Conservation (phyloP, 2,888 invertebrate species). For the Thereva unica region DNA sequence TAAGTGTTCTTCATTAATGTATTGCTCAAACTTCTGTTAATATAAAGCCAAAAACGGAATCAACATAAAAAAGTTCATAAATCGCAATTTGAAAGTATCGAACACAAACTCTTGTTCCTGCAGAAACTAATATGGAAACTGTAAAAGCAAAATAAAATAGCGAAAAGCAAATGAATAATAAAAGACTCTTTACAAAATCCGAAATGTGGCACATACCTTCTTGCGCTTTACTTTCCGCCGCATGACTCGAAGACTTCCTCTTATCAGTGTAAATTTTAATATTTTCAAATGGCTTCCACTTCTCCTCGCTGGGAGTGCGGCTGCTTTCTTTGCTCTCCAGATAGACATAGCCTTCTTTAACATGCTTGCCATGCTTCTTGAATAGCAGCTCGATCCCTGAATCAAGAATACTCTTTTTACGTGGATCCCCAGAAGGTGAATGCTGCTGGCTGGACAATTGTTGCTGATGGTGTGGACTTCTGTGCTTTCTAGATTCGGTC, state of each 20-base stretch:
- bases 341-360: slow-evolving; percentile 40
- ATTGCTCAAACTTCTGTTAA: too few relatives aligned
- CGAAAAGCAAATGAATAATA: slow-evolving; percentile 5
- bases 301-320: slow-evolving; percentile 35
- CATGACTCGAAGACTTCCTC: slow-evolving; percentile 23
- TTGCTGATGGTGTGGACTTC: slow-evolving; percentile 17
- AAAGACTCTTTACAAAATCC: not conserved
- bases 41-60: too few relatives aligned
- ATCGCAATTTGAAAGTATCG: not conserved
- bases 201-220: slow-evolving; percentile 5
- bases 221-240: not conserved
- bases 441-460: slow-evolving; percentile 13
- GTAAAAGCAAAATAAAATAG: slow-evolving; percentile 1
- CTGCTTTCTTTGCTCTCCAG: slow-evolving; percentile 22
- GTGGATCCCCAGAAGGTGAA: slow-evolving; percentile 25
- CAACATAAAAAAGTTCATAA: too few relatives aligned
- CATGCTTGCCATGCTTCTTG: slow-evolving; percentile 44
- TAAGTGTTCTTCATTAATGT: too few relatives aligned
- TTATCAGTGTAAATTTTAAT: slow-evolving; percentile 45
- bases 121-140: not conserved
- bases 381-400: slow-evolving; percentile 45
- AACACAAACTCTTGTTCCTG: not conserved
- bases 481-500: slow-evolving; percentile 38
- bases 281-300: slow-evolving; percentile 45
- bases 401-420: slow-evolving; percentile 45